phyloP scores from a whole-genome alignment of 2,797 vertebrate genomes.

The Buceros bicornis region DNA sequence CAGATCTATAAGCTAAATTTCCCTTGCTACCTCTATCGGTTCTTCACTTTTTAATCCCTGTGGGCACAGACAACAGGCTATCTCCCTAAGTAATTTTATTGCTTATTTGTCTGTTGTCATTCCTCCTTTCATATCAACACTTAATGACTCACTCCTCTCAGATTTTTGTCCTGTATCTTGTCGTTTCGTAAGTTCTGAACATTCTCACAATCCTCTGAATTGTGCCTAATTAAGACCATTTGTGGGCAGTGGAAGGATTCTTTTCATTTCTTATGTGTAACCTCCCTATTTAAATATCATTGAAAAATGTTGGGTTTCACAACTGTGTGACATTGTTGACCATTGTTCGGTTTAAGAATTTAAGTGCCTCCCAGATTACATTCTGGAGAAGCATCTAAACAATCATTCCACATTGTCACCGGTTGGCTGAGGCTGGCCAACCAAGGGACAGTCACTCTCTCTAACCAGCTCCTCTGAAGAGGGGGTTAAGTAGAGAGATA shows the following conservation, averaged over 20 bases:
- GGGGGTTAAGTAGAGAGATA: too few species aligned
- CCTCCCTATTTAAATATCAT: neutral
- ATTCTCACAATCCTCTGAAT: neutral
- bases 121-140: neutral
- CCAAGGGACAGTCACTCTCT: too few species aligned
- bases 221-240: neutral
- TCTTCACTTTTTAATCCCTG: neutral
- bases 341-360: neutral
- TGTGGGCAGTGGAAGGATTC: neutral
- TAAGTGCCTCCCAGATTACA: neutral
- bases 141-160: neutral
- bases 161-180: neutral
- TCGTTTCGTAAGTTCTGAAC: neutral
- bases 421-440: too few species aligned
- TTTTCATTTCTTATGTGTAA: neutral
- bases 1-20: neutral
- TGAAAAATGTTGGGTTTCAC: neutral
- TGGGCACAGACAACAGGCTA: neutral
- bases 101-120: neutral
- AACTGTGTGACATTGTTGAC: neutral
- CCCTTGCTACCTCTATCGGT: neutral
- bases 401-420: neutral
- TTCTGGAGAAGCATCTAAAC: neutral
- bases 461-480: too few species aligned
- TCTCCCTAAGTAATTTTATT: neutral